These are phyloP conservation scores for Corvus moneduloides DNA, from an alignment of 2,113 vertebrate species.

Conservation along the genomic window DNA sequence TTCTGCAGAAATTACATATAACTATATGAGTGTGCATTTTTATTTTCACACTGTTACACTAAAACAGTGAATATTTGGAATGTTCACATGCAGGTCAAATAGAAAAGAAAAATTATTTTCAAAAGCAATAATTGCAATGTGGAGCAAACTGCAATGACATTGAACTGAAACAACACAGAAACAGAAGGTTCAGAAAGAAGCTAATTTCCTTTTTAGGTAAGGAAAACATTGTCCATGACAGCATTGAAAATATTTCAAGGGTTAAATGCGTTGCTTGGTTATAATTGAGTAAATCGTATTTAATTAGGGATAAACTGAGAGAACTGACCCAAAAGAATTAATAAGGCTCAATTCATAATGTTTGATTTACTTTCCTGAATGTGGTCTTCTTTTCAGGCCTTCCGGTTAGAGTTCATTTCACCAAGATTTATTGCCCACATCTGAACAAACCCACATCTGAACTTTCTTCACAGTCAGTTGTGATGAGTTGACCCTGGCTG, in stretches of 20 bases:
- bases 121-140: not conserved
- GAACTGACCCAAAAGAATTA: not conserved
- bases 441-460: not conserved
- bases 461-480: not conserved
- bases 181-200: not conserved
- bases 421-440: not conserved
- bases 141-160: not conserved
- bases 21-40: not conserved
- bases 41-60: not conserved
- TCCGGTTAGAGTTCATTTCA: not conserved
- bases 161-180: not conserved
- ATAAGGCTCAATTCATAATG: not conserved
- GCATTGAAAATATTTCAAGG: not conserved
- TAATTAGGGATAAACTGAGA: not conserved
- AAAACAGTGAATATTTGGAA: not conserved
- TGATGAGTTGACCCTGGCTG: not conserved
- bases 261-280: not conserved
- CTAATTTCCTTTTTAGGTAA: not conserved
- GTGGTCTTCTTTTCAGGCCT: not conserved
- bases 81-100: not conserved
- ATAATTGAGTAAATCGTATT: not conserved
- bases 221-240: not conserved
- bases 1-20: not conserved
- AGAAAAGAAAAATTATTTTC: not conserved
- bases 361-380: not conserved